Evolutionary conservation across 2,113 vertebrate species (phyloP), one percentile per base, ranked within the genome.

Genomic region (Trichechus manatus): DNA sequence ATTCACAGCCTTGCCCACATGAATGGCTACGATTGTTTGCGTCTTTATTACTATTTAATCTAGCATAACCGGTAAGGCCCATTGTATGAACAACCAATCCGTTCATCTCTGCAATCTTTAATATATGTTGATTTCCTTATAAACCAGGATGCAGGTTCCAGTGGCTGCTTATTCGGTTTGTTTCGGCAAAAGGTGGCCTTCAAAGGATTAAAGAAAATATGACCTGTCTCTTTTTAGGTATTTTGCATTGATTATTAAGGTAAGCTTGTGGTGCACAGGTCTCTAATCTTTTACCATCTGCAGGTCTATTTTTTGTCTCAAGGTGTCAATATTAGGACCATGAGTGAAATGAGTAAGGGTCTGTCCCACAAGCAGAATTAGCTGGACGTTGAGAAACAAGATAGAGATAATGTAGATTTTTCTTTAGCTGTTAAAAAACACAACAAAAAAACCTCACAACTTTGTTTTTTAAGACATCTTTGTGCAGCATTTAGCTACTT

Each of bases 121-220:
- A 10, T 82, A 88, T 96, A 95, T 83, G 33, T 97, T 91, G 84
- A 77, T 94, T 82, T 70, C 95, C 86, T 95, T 92, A 79, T 94
- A 96, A 98, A 97, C 92, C 42, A 87, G 93, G 97, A 79, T 94
- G 42, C 77, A 85, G 39, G 95, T 83, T 97, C 75, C 64, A 89
- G 75, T 95, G 91, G 74, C 89, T 22, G 1, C 70, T 97, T 88
- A 25, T 83, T 96, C 33, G 75, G 96, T 98, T 98, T 98, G 82
- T 97, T 98, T 98, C 98, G 98, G 97, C 98, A 96, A 64, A 97
- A 91, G 31, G 47, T 85, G 61, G 33, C 59, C 14, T 96, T 84
- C 86, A 93, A 91, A 97, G 96, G 85, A 86, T 56, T 97, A 93
- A 98, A 97, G 88, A 98, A 98, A 97, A 74, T 39, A 11, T 94